Base-by-base conservation (phyloP, 2,888 invertebrate genomes). In the Teleiodes luculella region DNA sequence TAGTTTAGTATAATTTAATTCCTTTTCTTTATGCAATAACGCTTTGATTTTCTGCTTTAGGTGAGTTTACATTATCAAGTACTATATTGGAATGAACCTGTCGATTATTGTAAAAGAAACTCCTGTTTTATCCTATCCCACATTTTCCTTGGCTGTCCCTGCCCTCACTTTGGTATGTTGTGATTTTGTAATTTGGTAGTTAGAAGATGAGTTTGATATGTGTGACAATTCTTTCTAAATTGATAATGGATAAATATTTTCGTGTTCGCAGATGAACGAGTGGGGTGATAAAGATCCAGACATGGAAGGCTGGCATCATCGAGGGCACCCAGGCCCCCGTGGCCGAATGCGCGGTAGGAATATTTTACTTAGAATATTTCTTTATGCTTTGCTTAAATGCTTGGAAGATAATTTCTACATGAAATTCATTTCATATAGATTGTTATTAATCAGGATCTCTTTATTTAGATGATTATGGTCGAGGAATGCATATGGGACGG, bases 221-320 rank as follows among this genome's bases (percentile, higher is more conserved):
- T 7, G 36, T 36, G 7, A 5, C 7, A 14, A 39, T 16, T 18
- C 2, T 55, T 49, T 41, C 39, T 11, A 30, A 16, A 14, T 30
- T 28, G n/a, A n/a, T 3, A 30, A 31, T 30, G 28, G 11, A 28
- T 14, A 14, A 7, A 30, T n/a, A 36, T 59, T 43, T 54, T 57
- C 61, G 56, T 52, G 52, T 37, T 74, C 74, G 57, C 66, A 90
- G 90, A 88, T 88, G 80, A 78, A 75, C 72, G 90, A 90, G 67
- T 90, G 90, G 90, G 83, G 78, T 80, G 90, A 90, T 60, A 89
- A 90, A 70, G 90, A 89, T 41, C 74, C 78, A 20, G 89, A 90
- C 33, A 76, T 86, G 60, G 90, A 90, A 60, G 76, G 82, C 55
- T 90, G 90, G 90, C 90, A 86, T 67, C 87, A 86, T 60, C 81